Evolutionary conservation across 2,888 invertebrate species (phyloP).

Genomic region (Drosophila nr. perissopoda): DNA sequence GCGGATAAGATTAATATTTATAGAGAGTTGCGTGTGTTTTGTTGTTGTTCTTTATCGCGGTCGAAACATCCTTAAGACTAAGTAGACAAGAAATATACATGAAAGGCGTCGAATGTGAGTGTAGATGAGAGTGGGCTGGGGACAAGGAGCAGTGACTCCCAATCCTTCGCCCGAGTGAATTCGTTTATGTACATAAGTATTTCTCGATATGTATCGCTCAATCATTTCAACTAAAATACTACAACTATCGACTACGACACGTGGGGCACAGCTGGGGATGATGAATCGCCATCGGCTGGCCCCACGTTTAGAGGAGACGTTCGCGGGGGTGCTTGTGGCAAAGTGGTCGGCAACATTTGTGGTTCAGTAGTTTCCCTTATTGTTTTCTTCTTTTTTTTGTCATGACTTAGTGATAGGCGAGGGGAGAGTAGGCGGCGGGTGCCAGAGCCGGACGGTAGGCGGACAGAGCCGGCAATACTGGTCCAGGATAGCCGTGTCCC

Average conservation of each 20-base stretch:
- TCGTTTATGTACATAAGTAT: constrained; percentile 61
- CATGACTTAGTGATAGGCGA: constrained; percentile 73
- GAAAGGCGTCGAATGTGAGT: constrained; percentile 67
- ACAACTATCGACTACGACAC: constrained; percentile 68
- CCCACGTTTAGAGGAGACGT: constrained; percentile 47
- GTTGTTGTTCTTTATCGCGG: constrained; percentile 84
- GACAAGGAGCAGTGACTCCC: background rate
- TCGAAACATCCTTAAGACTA: constrained; percentile 85
- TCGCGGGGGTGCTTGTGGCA: constrained; percentile 53
- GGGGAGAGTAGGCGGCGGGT: constrained; percentile 45
- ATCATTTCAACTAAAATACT: constrained; percentile 72
- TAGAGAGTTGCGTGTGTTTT: constrained; percentile 37
- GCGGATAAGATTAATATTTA: constrained; percentile 22
- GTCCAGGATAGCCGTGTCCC: constrained; percentile 37
- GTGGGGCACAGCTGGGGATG: constrained; percentile 41
- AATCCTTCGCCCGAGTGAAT: constrained; percentile 23
- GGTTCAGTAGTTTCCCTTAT: background rate
- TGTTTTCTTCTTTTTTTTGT: background rate
- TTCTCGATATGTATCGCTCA: constrained; percentile 67
- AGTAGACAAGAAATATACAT: constrained; percentile 74
- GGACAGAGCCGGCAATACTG: constrained; percentile 21
- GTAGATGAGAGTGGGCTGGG: constrained; percentile 41
- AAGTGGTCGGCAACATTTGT: constrained; percentile 59
- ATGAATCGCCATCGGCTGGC: constrained; percentile 12
- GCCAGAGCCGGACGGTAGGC: constrained; percentile 4